Evolutionary conservation across 1,140 invertebrate species (phyloP), one percentile per base, ranked within the genome.

Genomic region (Ditylenchus dipsaci): DNA sequence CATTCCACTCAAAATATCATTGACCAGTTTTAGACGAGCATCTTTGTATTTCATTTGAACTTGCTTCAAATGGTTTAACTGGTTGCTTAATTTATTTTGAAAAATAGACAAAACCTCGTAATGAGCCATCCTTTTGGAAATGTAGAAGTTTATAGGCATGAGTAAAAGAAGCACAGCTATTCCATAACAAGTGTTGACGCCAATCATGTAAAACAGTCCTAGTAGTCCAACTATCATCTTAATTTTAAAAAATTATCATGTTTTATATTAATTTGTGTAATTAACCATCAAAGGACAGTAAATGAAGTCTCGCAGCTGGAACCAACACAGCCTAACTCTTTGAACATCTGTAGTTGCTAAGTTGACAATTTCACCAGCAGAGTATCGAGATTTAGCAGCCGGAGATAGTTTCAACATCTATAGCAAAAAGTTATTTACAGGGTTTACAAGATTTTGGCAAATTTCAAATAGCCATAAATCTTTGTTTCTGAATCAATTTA

Each of bases 1-100:
- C n/a, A 89, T 87, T 65, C 83, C 84, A 53, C 85, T 84, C 3
- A 88, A 73, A 30, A 87, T 82, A 77, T 88, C 87, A 56, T 83
- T 85, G 62, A 88, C 85, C 0, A 87, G 77, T 49, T 82, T 82
- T 0, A 88, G 80, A 71, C 89, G 83, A 45, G 81, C 72, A 71
- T 89, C 88, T 64, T 87, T 87, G 17, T 86, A 76, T 19, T 72
- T 77, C 59, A 89, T 81, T 45, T 77, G 73, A 30, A 53, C 8
- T 53, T 53, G n/a, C 49, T 53, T n/a, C n/a, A n/a, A n/a, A n/a
- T n/a, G n/a, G n/a, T n/a, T n/a, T n/a, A n/a, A n/a, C n/a, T n/a
- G n/a, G n/a, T n/a, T n/a, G n/a, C n/a, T n/a, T n/a, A n/a, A n/a
- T n/a, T 73, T 63, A 13, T 75, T 29, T 70, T 71, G 26, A 21